Conservation (phyloP, 2,113 vertebrate species). For the Muscicapa adusta region DNA sequence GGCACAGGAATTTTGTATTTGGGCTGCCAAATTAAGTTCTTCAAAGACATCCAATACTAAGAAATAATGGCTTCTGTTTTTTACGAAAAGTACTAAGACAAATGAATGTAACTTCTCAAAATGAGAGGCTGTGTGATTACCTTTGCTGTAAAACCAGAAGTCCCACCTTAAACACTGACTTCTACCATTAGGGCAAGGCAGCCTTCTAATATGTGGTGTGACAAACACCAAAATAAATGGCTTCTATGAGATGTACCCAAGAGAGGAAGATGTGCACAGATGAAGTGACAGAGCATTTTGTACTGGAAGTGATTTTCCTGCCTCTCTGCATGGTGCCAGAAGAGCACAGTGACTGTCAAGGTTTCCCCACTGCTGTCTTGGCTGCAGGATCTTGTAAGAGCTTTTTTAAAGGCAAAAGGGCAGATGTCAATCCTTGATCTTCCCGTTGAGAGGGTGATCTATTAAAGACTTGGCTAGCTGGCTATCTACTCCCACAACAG, state of each 20-base stretch:
- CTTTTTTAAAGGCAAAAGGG: conserved; percentile 11
- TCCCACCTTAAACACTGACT: neutral
- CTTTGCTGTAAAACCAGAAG: neutral
- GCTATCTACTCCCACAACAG: neutral
- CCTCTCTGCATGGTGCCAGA: neutral
- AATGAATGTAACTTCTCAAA: neutral
- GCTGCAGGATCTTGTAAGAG: neutral
- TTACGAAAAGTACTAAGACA: neutral
- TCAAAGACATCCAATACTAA: neutral
- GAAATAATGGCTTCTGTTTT: neutral
- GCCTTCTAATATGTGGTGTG: neutral
- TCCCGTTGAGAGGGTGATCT: neutral
- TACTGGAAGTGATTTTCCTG: neutral
- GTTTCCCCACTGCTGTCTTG: neutral
- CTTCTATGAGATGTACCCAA: neutral
- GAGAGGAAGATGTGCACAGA: neutral
- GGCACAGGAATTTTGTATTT: neutral
- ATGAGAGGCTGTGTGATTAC: neutral
- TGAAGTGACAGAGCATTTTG: neutral
- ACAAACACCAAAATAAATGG: neutral
- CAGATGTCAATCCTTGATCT: conserved; percentile 23
- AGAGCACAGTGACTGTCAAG: neutral
- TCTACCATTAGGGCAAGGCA: neutral
- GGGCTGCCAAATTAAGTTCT: neutral
- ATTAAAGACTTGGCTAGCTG: neutral